These are phyloP conservation scores for Clarias macrocephalus DNA, from an alignment of 2,113 vertebrate genomes.

Conservation along the genomic window DNA sequence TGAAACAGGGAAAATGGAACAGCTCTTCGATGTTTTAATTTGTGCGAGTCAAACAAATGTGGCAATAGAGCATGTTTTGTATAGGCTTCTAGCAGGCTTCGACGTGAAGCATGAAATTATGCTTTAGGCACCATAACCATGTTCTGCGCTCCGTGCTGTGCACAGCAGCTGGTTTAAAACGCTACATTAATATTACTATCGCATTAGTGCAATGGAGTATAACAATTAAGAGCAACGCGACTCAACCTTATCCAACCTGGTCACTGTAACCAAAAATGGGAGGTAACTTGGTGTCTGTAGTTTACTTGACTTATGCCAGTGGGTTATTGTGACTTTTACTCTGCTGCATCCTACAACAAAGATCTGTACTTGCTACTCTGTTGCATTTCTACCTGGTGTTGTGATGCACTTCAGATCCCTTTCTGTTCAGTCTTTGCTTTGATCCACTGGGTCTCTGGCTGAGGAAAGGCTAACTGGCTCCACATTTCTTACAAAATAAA, in stretches of 20 bases:
- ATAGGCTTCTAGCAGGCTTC: background rate
- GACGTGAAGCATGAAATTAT: background rate
- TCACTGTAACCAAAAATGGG: background rate
- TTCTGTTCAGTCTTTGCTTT: too few species aligned
- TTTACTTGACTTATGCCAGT: too few species aligned
- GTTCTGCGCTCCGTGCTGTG: background rate
- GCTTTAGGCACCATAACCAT: background rate
- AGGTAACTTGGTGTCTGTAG: background rate
- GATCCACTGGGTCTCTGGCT: too few species aligned
- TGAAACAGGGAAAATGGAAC: background rate
- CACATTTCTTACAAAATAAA: too few species aligned
- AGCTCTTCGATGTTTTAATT: background rate
- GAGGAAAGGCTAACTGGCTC: too few species aligned
- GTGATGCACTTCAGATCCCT: too few species aligned
- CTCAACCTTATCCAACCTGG: background rate
- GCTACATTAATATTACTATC: conserved; percentile 1
- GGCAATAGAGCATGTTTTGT: background rate
- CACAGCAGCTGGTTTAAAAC: conserved; percentile 7
- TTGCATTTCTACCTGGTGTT: too few species aligned
- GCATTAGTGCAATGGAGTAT: background rate
- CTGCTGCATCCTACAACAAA: too few species aligned
- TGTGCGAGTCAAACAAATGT: background rate
- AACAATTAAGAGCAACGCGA: background rate
- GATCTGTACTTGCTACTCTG: too few species aligned
- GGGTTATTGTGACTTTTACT: too few species aligned